phyloP scores from a whole-genome alignment of 2,113 vertebrate species.

The Lepus timidus region DNA sequence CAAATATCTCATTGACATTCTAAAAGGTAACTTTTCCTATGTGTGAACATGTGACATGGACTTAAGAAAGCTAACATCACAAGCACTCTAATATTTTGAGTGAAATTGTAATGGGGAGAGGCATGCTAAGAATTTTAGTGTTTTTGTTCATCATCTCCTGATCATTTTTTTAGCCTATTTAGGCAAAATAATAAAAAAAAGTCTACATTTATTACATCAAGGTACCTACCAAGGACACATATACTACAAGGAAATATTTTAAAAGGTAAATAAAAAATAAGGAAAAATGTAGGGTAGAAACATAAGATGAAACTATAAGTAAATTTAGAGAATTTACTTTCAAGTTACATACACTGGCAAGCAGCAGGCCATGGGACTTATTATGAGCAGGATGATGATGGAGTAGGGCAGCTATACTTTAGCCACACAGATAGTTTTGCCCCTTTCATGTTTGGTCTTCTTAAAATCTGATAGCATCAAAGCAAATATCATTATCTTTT shows the following conservation, averaged over 20 bases:
- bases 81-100: not conserved
- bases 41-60: not conserved
- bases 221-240: not conserved
- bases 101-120: not conserved
- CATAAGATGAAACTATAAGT: not conserved
- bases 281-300: not conserved
- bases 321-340: not conserved
- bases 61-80: not conserved
- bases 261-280: not conserved
- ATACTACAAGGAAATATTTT: not conserved
- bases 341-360: not conserved
- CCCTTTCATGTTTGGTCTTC: not conserved
- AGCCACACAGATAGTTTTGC: not conserved
- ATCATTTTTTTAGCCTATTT: not conserved
- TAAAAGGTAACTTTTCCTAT: not conserved
- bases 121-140: not conserved
- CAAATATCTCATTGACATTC: not conserved
- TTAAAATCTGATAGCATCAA: not conserved
- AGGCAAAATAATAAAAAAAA: not conserved
- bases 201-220: not conserved
- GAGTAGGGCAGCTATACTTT: not conserved
- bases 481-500: not conserved
- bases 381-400: not conserved
- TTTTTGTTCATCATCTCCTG: not conserved
- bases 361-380: not conserved